Evolutionary conservation across 2,113 vertebrate genomes (phyloP), one percentile per base, ranked within the genome.

Genomic region (Salminus brasiliensis): DNA sequence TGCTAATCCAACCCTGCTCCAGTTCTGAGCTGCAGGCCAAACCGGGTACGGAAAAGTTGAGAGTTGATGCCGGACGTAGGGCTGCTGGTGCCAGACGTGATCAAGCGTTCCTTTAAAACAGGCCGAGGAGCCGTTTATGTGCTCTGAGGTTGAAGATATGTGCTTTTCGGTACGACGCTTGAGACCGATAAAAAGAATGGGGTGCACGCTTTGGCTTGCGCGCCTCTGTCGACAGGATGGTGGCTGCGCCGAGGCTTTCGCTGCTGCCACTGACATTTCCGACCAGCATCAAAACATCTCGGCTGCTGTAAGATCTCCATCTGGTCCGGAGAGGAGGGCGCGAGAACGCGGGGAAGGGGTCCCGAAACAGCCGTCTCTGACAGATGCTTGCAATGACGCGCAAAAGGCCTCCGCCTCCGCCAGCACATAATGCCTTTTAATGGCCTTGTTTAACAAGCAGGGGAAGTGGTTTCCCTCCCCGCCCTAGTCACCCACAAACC

Each of bases 381-480:
- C 89, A 92, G 86, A 92, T 89, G 89, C 82, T 78, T 85, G 78
- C 88, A 89, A 90, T 88, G 88, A 86, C 86, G 88, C 59, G 84
- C 81, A 68, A 65, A 45, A 81, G 75, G 80, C 67, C 77, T 87
- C 86, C 85, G 69, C 86, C 78, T 76, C 88, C 84, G 79, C 85
- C 79, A 72, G 80, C 83, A 81, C 78, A 80, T 91, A 89, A 90
- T 89, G 87, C 85, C 67, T 90, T 92, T 90, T 88, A 92, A 91
- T 91, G 89, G 85, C 85, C 87, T 79, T 90, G 88, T 91, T 91
- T 91, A 92, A 93, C 93, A 93, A 91, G 88, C 88, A 85, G 74
- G 89, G 91, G 89, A 93, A 92, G 89, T 90, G 91, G 88, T 92
- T 90, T 86, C 45, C 47, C 70, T 71, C 69, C 77, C 68, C 67